Evolutionary conservation across 2,113 vertebrate genomes (phyloP), one percentile per base, ranked within the genome.

Genomic region (Alligator sinensis): DNA sequence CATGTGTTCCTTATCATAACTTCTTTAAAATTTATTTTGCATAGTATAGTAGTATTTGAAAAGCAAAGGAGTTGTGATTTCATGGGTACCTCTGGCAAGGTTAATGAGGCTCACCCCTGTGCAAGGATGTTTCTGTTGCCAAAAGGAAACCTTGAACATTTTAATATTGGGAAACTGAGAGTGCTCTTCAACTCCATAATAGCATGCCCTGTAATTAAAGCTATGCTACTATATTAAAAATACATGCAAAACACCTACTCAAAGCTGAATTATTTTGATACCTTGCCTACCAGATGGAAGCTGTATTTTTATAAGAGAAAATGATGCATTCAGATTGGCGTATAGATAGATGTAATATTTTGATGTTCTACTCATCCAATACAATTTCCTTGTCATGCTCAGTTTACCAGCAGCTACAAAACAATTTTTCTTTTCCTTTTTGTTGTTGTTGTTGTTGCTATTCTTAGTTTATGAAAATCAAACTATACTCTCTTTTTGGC

Each of bases 371-470:
- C 94, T 94, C n/a, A 91, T 95, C 82, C 34, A 83, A 24, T 83
- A 83, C n/a, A 77, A 54, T 95, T 96, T 96, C n/a, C 21, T 94
- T 90, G 79, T 82, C 88, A 93, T 93, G 91, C 70, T 96, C 92
- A 84, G 86, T 95, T 97, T 94, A 47, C 25, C 83, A 88, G 72
- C 82, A 97, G 77, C 79, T 90, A 80, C 4, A 28, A 83, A 86
- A 84, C 86, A 78, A 75, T 86, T 95, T 96, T 96, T 88, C 74
- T 27, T 95, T 97, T 95, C 47, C 85, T 93, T 93, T 87, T 77
- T 84, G 30, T 9, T 61, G 34, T 34, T 34, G 7, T 10, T 72
- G 75, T 87, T 91, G 80, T 24, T 58, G 27, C 81, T 93, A 61
- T 89, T 75, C 47, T 96, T 91, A 91, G 47, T 88, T 94, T 89